phyloP scores from a whole-genome alignment of 2,888 invertebrate species.

The Caenorhabditis angaria region DNA sequence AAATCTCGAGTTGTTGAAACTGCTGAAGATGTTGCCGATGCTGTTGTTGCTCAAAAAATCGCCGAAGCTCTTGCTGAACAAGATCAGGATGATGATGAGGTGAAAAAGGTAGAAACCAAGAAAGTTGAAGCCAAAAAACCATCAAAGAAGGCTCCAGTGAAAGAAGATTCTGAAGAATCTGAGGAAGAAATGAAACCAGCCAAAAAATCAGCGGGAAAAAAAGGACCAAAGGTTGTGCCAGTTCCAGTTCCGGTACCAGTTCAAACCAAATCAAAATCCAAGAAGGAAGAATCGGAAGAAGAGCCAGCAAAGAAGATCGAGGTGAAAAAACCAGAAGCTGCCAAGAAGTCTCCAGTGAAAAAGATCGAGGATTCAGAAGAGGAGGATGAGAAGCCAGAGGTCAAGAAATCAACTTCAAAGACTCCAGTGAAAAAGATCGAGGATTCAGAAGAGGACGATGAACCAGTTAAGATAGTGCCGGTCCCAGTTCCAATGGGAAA shows the following conservation, averaged over 20 bases:
- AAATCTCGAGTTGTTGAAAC: constrained; percentile 9
- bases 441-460: constrained; percentile 11
- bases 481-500: constrained; percentile 24
- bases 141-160: constrained; percentile 15
- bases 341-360: constrained; percentile 16
- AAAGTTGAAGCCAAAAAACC: constrained; percentile 5
- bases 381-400: constrained; percentile 1
- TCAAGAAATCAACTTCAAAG: constrained; percentile 3
- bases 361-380: constrained; percentile 22
- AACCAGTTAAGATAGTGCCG: constrained; percentile 8
- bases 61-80: constrained; percentile 25
- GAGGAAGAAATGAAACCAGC: no score
- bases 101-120: constrained; percentile 10
- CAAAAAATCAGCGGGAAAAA: constrained; percentile 19
- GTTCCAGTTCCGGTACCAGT: constrained; percentile 19
- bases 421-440: not conserved
- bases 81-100: constrained; percentile 31
- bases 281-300: no score
- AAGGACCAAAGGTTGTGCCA: constrained; percentile 13
- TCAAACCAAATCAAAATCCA: no score
- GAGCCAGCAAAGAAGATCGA: no score
- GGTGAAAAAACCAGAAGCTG: not conserved
- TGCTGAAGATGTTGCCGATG: constrained; percentile 14
- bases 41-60: constrained; percentile 19
- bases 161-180: constrained; percentile 25